phyloP scores from a whole-genome alignment of 2,888 invertebrate genomes.

The Drosophila parthenogenetica region DNA sequence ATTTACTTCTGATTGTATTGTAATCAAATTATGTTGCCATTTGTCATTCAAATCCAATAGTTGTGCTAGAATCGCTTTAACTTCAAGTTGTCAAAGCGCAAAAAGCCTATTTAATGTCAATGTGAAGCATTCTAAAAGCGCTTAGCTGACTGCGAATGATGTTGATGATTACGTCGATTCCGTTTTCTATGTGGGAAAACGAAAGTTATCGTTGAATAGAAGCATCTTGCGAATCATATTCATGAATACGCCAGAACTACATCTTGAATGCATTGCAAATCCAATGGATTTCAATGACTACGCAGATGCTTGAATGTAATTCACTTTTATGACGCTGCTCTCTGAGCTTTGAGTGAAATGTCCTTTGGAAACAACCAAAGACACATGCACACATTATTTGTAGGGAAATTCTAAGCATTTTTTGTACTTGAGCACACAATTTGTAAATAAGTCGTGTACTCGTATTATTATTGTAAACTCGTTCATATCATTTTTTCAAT shows the following conservation, averaged over 20 bases:
- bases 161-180: conserved; percentile 26
- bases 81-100: neutral
- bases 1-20: neutral
- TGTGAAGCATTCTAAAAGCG: conserved; percentile 19
- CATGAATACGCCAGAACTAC: conserved; percentile 31
- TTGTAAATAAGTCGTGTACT: conserved; percentile 42
- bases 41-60: conserved; percentile 5
- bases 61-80: conserved; percentile 7
- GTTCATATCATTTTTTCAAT: neutral
- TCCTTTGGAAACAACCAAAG: conserved; percentile 33
- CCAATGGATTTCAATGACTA: conserved; percentile 46
- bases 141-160: conserved; percentile 16
- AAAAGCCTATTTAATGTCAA: conserved; percentile 14
- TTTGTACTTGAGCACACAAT: conserved; percentile 57
- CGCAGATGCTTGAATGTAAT: conserved; percentile 46
- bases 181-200: conserved; percentile 8
- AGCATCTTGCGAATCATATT: conserved; percentile 27
- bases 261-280: conserved; percentile 32
- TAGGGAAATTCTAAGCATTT: conserved; percentile 21
- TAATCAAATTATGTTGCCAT: neutral
- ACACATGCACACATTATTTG: conserved; percentile 11
- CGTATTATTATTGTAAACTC: conserved; percentile 10
- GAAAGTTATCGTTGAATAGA: conserved; percentile 30
- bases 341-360: conserved; percentile 31
- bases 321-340: conserved; percentile 35